Evolutionary conservation across 2,797 vertebrate species (phyloP).

Genomic region (Glyptemys insculpta): DNA sequence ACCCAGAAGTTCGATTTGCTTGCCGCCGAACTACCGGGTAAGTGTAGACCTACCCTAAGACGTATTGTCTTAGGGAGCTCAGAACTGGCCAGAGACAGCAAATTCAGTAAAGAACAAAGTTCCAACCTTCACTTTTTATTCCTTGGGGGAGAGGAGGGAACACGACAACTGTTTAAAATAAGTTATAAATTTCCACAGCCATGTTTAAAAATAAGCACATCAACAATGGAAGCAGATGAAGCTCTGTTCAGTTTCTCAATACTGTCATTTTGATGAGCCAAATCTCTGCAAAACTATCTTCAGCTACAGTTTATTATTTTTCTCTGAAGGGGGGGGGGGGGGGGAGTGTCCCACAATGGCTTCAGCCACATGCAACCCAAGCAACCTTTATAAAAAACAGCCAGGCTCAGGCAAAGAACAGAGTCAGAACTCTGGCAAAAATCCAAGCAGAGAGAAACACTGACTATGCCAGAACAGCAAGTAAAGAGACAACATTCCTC

Average conservation of each 20-base stretch:
- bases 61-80: neutral
- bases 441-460: constrained; percentile 49
- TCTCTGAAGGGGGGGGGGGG: rapidly evolving
- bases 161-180: neutral
- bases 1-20: too few species aligned
- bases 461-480: constrained; percentile 9
- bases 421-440: constrained; percentile 42
- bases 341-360: neutral
- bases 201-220: neutral
- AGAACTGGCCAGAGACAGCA: neutral
- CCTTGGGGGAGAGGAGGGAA: rapidly evolving
- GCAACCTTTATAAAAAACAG: neutral
- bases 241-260: neutral
- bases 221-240: neutral
- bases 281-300: neutral
- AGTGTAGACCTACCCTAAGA: too few species aligned
- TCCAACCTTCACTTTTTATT: neutral
- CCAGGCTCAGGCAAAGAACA: neutral
- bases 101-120: neutral
- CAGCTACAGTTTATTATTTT: neutral
- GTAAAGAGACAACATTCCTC: constrained; percentile 43
- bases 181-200: neutral
- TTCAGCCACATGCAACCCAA: neutral
- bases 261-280: neutral
- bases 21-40: too few species aligned